phyloP scores from a whole-genome alignment of 2,113 vertebrate species.

The Vanacampus margaritifer region DNA sequence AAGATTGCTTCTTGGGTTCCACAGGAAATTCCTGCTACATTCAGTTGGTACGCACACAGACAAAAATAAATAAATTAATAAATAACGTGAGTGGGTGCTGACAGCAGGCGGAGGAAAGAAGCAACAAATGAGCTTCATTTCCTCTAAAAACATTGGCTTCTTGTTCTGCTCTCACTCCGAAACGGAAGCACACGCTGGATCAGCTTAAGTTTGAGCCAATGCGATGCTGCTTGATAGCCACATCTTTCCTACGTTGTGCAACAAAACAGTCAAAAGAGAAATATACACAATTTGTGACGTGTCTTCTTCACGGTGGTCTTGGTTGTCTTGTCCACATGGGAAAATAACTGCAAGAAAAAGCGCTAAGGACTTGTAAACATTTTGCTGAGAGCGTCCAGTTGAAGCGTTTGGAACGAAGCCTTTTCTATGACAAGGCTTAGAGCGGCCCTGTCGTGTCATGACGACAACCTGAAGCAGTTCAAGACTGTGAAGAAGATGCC shows the following conservation, averaged over 20 bases:
- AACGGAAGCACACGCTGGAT: slow-evolving; percentile 33
- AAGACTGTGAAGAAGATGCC: too few species aligned
- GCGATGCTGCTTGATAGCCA: not conserved
- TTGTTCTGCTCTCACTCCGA: slow-evolving; percentile 9
- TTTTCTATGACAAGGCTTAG: slow-evolving; percentile 2
- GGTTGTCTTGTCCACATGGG: not conserved
- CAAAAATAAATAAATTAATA: too few species aligned
- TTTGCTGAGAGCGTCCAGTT: not conserved
- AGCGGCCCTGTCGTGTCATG: not conserved
- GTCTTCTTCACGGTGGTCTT: not conserved
- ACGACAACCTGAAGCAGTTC: not conserved
- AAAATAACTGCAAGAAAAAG: not conserved
- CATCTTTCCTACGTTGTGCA: not conserved
- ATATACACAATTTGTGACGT: not conserved
- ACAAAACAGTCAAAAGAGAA: not conserved
- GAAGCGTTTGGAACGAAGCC: not conserved
- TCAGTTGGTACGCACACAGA: slow-evolving; percentile 7
- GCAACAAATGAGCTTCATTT: slow-evolving; percentile 15
- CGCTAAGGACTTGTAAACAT: slow-evolving; percentile 2
- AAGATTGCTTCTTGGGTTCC: slow-evolving; percentile 45
- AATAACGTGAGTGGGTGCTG: slow-evolving; percentile 19
- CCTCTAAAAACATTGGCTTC: slow-evolving; percentile 28
- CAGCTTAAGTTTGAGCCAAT: slow-evolving; percentile 9
- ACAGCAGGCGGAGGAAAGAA: not conserved
- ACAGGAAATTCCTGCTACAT: slow-evolving; percentile 53